These are phyloP conservation scores for Drosophila prosaltans DNA, from an alignment of 1,140 invertebrate species.

Conservation along the genomic window DNA sequence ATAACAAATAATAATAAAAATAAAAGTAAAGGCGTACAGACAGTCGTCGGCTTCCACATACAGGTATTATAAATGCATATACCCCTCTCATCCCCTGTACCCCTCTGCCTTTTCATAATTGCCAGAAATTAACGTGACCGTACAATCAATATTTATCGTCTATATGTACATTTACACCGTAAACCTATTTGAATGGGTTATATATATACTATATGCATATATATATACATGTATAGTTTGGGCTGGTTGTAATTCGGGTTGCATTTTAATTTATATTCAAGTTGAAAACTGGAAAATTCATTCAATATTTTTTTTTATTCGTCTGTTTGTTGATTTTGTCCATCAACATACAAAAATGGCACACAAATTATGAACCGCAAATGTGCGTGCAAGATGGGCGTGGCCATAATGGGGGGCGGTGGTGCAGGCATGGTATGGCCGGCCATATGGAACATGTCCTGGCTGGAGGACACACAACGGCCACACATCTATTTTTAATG, in stretches of 20 bases:
- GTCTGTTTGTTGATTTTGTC: conserved; percentile 73
- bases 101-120: conserved; percentile 55
- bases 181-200: conserved; percentile 1
- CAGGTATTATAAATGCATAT: conserved; percentile 30
- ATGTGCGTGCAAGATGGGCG: conserved; percentile 61
- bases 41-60: conserved; percentile 21
- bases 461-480: conserved; percentile 48
- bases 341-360: conserved; percentile 79
- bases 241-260: conserved; percentile 61
- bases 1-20: conserved; percentile 68
- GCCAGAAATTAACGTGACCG: conserved; percentile 73
- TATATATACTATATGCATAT: conserved; percentile 28
- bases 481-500: conserved; percentile 77
- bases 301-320: conserved; percentile 37
- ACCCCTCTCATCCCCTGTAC: background rate
- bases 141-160: conserved; percentile 76
- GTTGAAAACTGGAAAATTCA: conserved; percentile 58
- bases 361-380: conserved; percentile 79
- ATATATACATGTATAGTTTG: conserved; percentile 25
- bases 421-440: background rate
- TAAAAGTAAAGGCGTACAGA: conserved; percentile 28
- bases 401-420: conserved; percentile 32
- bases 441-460: conserved; percentile 38
- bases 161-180: conserved; percentile 38
- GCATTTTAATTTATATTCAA: conserved; percentile 80